Conservation (phyloP, 2,797 vertebrate species). For the Prunella strophiata region DNA sequence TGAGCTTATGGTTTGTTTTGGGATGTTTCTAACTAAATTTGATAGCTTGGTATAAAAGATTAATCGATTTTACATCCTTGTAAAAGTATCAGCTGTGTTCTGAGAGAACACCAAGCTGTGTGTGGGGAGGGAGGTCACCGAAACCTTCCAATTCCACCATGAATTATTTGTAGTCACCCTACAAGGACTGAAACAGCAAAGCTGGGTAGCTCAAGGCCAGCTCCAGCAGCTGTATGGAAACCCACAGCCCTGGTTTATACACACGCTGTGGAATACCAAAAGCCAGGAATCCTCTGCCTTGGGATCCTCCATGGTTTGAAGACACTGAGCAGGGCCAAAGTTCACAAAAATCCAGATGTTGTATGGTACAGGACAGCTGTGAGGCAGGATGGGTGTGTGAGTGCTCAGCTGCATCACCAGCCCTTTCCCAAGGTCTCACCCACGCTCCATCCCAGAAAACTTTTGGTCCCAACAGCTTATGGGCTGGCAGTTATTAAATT, state of each 20-base stretch:
- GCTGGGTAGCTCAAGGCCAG: conserved; percentile 8
- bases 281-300: not conserved
- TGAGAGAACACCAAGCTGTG: not conserved
- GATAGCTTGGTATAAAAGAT: not conserved
- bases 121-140: not conserved
- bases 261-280: not conserved
- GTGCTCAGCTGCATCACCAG: not conserved
- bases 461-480: not conserved
- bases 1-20: not conserved
- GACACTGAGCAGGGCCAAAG: not conserved
- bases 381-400: not conserved
- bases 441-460: accelerated
- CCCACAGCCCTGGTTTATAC: not conserved
- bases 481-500: not conserved
- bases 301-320: not conserved
- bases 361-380: not conserved
- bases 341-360: not conserved
- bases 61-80: not conserved
- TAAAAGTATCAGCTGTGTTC: not conserved
- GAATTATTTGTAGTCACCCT: conserved; percentile 36
- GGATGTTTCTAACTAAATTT: not conserved
- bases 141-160: not conserved
- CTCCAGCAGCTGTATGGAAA: conserved; percentile 47
- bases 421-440: not conserved
- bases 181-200: not conserved